These are phyloP conservation scores for Numenius arquata DNA, from an alignment of 2,113 vertebrate species.

Conservation along the genomic window DNA sequence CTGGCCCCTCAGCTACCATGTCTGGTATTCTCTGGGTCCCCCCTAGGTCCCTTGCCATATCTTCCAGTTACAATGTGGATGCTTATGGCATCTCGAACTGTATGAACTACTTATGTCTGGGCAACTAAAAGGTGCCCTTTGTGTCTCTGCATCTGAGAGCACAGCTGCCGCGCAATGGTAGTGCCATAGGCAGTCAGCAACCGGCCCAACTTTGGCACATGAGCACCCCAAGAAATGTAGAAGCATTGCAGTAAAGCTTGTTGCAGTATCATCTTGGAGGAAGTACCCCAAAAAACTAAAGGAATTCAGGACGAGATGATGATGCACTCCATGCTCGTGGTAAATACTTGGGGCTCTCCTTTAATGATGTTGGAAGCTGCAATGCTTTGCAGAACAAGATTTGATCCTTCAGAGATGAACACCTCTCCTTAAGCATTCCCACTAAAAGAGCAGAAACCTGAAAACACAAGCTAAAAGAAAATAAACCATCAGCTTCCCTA, in stretches of 20 bases:
- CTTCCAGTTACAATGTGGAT: background rate
- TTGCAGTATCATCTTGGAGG: background rate
- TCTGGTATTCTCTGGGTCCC: background rate
- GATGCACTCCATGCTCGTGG: background rate
- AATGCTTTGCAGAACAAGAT: background rate
- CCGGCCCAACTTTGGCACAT: accelerated
- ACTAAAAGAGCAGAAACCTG: background rate
- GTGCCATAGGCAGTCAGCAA: background rate
- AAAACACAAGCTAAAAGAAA: background rate
- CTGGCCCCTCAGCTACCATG: background rate
- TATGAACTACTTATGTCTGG: background rate
- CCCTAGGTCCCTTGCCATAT: background rate
- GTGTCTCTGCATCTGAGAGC: background rate
- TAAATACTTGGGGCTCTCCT: background rate
- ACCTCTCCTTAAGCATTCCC: background rate
- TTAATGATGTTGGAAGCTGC: background rate
- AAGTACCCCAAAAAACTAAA: background rate
- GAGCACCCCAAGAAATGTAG: background rate
- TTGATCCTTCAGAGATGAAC: background rate
- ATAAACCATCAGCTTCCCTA: background rate
- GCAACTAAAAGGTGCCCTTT: background rate
- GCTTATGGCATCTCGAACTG: background rate
- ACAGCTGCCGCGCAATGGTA: background rate
- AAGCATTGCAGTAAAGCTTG: accelerated
- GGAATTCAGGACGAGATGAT: background rate